Evolutionary conservation across 2,113 vertebrate species (phyloP).

Genomic region (Coreoperca whiteheadi): DNA sequence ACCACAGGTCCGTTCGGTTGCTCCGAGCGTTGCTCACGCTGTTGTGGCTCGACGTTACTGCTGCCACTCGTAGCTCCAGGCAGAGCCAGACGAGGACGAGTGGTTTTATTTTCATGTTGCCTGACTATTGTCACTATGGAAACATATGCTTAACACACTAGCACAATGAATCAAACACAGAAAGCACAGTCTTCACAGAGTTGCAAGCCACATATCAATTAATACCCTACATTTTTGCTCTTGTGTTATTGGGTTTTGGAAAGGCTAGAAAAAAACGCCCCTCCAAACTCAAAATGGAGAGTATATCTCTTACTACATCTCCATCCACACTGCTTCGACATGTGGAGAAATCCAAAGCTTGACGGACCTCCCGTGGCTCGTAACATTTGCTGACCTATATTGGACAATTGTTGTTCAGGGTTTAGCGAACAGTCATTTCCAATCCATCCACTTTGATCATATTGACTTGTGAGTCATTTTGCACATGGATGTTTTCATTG

Average conservation of each 20-base stretch:
- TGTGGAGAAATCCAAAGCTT: not conserved
- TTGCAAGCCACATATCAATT: not conserved
- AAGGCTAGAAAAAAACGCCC: not conserved
- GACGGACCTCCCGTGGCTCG: not conserved
- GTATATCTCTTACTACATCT: not conserved
- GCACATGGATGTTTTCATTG: slow-evolving; percentile 31
- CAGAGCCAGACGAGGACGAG: no score
- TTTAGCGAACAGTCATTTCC: slow-evolving; percentile 10
- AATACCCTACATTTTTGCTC: not conserved
- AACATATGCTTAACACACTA: no score
- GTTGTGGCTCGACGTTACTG: no score
- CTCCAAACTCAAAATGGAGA: not conserved
- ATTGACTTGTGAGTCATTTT: slow-evolving; percentile 34
- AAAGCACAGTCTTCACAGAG: no score
- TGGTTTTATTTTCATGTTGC: no score
- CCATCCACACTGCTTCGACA: not conserved
- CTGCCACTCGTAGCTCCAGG: no score
- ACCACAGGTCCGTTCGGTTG: no score
- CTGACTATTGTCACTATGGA: no score
- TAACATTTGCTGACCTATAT: not conserved
- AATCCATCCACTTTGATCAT: slow-evolving; percentile 30
- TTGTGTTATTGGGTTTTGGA: not conserved
- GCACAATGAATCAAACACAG: no score
- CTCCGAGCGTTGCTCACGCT: no score
- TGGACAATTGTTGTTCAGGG: not conserved